Percentiles rank a stretch among this genome's conserved stretches.
phyloP scores from a whole-genome alignment of 2,113 vertebrate genomes.

The Equus przewalskii region DNA sequence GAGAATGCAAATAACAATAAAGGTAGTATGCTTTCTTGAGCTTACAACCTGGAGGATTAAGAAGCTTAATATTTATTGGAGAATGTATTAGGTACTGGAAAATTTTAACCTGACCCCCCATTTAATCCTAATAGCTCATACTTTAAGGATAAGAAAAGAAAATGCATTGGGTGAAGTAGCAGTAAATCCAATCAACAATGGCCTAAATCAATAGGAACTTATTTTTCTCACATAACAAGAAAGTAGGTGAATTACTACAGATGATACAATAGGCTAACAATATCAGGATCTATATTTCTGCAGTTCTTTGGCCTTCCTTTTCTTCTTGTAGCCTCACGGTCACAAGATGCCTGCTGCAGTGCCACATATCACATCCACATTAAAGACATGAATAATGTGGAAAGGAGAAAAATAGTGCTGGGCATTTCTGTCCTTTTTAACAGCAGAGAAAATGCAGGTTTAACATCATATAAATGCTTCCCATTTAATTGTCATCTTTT shows the following conservation, averaged over 20 bases:
- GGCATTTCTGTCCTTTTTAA: conserved; percentile 12
- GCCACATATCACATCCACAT: background rate
- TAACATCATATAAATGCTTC: conserved; percentile 9
- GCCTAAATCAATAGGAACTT: background rate
- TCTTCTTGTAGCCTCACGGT: background rate
- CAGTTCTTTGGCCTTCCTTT: background rate
- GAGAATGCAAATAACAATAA: conserved; percentile 14
- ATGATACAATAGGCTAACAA: background rate
- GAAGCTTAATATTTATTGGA: background rate
- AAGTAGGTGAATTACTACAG: background rate
- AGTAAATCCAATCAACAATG: conserved; percentile 25
- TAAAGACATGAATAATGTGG: conserved; percentile 22
- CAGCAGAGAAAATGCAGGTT: background rate
- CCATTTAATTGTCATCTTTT: background rate
- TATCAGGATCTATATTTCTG: background rate
- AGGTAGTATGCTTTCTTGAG: background rate
- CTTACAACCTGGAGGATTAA: conserved; percentile 39
- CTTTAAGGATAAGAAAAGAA: conserved; percentile 64
- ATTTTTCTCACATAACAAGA: conserved; percentile 48
- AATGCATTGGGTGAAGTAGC: background rate
- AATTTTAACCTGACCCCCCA: conserved; percentile 17
- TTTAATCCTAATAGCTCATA: conserved; percentile 9
- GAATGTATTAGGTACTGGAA: background rate
- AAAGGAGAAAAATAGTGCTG: background rate
- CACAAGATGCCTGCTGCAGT: background rate